These are phyloP conservation scores for Pelodiscus sinensis DNA, from an alignment of 2,113 vertebrate genomes.

Conservation along the genomic window DNA sequence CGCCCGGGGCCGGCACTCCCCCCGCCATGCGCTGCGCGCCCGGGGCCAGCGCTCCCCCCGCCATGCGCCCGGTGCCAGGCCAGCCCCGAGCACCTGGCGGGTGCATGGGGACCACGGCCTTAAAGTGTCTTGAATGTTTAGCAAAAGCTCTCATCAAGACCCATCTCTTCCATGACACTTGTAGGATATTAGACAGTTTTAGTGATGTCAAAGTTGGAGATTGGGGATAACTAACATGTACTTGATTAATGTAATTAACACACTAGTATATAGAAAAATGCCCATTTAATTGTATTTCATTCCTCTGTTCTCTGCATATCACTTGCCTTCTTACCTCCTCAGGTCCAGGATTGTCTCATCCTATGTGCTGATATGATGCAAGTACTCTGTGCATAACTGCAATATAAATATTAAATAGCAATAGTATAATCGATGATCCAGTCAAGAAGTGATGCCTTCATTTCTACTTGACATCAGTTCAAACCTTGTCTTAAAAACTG, in stretches of 20 bases:
- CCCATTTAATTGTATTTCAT: background rate
- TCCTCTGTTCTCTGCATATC: background rate
- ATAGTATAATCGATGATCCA: background rate
- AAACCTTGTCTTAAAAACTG: background rate
- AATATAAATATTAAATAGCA: background rate
- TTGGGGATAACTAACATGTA: background rate
- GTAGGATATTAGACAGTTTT: background rate
- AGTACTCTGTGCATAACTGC: background rate
- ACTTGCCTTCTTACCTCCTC: background rate
- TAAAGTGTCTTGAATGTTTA: no score
- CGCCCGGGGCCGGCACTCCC: no score
- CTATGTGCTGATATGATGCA: background rate
- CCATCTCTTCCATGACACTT: background rate
- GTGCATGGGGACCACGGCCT: no score
- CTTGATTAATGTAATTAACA: background rate
- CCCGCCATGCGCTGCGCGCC: no score
- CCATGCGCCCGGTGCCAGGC: no score
- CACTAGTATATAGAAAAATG: background rate
- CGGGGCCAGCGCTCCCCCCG: no score
- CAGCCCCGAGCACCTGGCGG: no score
- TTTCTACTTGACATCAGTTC: background rate
- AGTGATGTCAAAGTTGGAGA: background rate
- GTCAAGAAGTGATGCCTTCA: fast-evolving
- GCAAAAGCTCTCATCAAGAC: background rate
- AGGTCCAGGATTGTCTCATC: background rate